These are phyloP conservation scores for Tenrec ecaudatus DNA, from an alignment of 2,113 vertebrate genomes.

Conservation along the genomic window DNA sequence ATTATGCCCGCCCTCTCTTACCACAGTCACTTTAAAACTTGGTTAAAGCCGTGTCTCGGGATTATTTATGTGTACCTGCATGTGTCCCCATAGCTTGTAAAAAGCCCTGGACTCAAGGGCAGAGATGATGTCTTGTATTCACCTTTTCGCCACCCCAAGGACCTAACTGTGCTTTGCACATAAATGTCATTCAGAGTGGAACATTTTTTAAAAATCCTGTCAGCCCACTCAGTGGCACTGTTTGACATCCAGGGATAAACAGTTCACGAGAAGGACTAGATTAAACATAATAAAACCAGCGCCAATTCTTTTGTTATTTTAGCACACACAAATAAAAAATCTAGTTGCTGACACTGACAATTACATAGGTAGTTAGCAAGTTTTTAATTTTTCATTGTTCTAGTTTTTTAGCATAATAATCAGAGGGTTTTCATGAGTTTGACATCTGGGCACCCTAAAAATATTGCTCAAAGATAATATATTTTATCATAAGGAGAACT, in stretches of 20 bases:
- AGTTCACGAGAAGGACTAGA: conserved; percentile 37
- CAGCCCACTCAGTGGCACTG: not conserved
- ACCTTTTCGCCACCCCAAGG: conserved; percentile 51
- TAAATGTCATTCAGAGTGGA: conserved; percentile 59
- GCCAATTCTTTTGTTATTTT: conserved; percentile 33
- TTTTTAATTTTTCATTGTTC: conserved; percentile 36
- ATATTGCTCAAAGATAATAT: conserved; percentile 21
- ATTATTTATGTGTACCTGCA: not conserved
- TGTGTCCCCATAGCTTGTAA: conserved; percentile 18
- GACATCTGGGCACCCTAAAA: conserved; percentile 39
- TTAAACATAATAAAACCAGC: conserved; percentile 40
- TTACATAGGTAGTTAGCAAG: conserved; percentile 38
- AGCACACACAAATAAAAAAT: conserved; percentile 26
- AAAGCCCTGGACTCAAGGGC: not conserved
- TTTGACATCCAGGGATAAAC: conserved; percentile 55
- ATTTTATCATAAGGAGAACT: conserved; percentile 55
- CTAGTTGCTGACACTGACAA: conserved; percentile 18
- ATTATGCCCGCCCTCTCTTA: conserved; percentile 17
- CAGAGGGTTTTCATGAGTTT: conserved; percentile 14
- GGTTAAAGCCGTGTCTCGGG: not conserved
- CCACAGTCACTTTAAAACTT: not conserved
- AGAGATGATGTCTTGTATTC: conserved; percentile 3
- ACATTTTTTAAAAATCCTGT: conserved; percentile 44
- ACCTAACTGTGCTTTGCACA: conserved; percentile 36
- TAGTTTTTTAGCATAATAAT: conserved; percentile 43